Evolutionary conservation across 1,140 invertebrate species (phyloP).

Genomic region (Temnothorax longispinosus): DNA sequence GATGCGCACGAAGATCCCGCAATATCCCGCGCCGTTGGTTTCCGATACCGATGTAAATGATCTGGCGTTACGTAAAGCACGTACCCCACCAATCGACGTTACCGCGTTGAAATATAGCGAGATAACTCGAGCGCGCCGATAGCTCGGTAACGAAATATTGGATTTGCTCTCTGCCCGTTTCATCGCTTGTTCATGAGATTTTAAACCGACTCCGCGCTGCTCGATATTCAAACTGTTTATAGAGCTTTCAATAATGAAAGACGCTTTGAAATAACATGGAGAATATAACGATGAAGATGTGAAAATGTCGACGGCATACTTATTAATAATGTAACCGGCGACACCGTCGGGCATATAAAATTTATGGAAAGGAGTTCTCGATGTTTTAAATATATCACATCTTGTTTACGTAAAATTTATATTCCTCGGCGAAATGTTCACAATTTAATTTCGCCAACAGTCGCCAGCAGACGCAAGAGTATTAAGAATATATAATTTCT

Average conservation of each 20-base stretch:
- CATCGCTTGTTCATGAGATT: neutral
- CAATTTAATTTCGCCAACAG: neutral
- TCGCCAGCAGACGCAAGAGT: too few species aligned
- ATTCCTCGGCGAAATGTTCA: neutral
- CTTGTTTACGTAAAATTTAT: neutral
- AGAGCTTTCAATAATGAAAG: slow-evolving; percentile 24
- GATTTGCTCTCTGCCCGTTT: neutral
- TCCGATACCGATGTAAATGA: slow-evolving; percentile 40
- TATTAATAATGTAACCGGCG: neutral
- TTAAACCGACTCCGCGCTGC: neutral
- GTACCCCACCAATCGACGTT: neutral
- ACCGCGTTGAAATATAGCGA: neutral
- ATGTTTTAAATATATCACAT: neutral
- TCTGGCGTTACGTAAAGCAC: slow-evolving; percentile 37
- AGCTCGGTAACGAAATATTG: neutral
- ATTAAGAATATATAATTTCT: neutral
- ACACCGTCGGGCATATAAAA: neutral
- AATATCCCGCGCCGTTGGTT: slow-evolving; percentile 8
- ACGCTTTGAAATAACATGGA: neutral
- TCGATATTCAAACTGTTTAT: neutral
- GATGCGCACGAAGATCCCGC: slow-evolving; percentile 8
- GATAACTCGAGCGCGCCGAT: slow-evolving; percentile 3
- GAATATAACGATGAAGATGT: neutral
- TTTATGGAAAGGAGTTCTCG: neutral
- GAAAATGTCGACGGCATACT: neutral